These are phyloP conservation scores for Chymomyza caudatula DNA, from an alignment of 2,888 invertebrate genomes.

Conservation along the genomic window DNA sequence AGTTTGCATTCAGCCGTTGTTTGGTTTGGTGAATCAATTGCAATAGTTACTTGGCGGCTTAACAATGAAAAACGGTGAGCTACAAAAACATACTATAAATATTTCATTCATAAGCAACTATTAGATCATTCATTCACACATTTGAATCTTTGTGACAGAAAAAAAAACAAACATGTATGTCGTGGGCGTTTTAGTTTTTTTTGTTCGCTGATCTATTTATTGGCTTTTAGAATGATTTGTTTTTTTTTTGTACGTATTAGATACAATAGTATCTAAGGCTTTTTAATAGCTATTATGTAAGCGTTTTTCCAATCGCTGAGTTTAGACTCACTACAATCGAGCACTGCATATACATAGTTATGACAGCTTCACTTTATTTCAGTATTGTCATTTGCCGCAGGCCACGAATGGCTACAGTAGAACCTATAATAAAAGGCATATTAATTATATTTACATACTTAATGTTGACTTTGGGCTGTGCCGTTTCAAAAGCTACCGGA, in stretches of 20 bases:
- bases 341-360: no score
- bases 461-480: background rate
- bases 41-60: background rate
- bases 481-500: background rate
- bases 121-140: slow-evolving; percentile 49
- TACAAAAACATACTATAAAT: slow-evolving; percentile 10
- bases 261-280: slow-evolving; percentile 16
- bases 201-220: slow-evolving; percentile 51
- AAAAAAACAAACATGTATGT: slow-evolving; percentile 10
- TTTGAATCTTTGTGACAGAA: background rate
- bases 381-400: background rate
- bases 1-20: slow-evolving; percentile 55
- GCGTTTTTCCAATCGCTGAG: slow-evolving; percentile 42
- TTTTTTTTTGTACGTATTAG: background rate
- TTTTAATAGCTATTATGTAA: slow-evolving; percentile 45
- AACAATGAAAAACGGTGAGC: slow-evolving; percentile 64
- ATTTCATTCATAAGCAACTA: slow-evolving; percentile 42
- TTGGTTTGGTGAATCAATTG: slow-evolving; percentile 8
- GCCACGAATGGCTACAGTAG: background rate
- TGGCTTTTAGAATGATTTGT: slow-evolving; percentile 24
- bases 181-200: slow-evolving; percentile 51
- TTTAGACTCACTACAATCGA: slow-evolving; percentile 36
- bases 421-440: background rate
- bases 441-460: background rate
- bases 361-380: background rate